A percentile compares a stretch with the other conserved stretches of the same genome.
Evolutionary conservation across 2,797 vertebrate species (phyloP).

Genomic region (Cossypha dichroa): DNA sequence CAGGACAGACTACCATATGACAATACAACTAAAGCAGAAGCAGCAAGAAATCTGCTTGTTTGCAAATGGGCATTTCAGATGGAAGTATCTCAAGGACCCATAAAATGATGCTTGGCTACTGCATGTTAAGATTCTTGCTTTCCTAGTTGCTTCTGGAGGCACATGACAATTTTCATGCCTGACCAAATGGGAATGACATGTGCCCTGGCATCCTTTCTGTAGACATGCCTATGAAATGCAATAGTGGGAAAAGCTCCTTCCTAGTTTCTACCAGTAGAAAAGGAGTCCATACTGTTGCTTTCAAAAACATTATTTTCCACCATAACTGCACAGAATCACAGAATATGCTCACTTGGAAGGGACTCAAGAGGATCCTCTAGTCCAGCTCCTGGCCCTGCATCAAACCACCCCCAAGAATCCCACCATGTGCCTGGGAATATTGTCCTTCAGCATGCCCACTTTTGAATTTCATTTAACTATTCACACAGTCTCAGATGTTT

Average conservation of each 20-base stretch:
- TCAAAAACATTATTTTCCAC: neutral
- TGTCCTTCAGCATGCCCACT: rapidly evolving
- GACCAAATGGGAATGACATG: neutral
- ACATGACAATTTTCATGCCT: neutral
- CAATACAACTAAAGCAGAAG: neutral
- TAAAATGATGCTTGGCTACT: neutral
- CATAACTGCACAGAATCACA: neutral
- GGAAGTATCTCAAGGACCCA: neutral
- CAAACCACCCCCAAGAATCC: neutral
- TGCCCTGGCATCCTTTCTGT: neutral
- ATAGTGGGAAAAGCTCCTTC: neutral
- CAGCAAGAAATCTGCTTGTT: neutral
- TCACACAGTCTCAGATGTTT: neutral
- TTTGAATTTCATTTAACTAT: neutral
- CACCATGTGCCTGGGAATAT: neutral
- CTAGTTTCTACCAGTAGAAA: neutral
- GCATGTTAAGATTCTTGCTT: neutral
- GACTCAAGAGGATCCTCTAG: neutral
- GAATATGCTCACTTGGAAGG: neutral
- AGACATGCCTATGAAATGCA: neutral
- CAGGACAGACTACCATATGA: neutral
- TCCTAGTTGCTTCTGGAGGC: neutral
- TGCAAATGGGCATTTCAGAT: neutral
- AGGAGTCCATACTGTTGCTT: neutral
- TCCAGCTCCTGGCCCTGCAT: neutral